phyloP scores from a whole-genome alignment of 1,140 invertebrate genomes.

The Popillia japonica region DNA sequence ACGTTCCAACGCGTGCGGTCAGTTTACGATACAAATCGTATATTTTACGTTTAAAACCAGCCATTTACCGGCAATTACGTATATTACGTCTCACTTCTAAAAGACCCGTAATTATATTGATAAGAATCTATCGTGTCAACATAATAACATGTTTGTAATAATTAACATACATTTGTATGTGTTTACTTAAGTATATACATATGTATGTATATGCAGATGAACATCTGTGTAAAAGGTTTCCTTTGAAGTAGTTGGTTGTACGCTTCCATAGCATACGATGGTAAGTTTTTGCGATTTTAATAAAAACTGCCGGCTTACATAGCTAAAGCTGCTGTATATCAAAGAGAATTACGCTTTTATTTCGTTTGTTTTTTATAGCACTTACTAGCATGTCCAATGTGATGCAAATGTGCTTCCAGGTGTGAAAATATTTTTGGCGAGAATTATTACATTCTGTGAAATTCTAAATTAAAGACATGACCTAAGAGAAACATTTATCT shows the following conservation, averaged over 20 bases:
- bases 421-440: background rate
- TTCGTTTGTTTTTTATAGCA: background rate
- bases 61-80: no score
- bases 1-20: background rate
- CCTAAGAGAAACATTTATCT: no score
- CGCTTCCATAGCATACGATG: background rate
- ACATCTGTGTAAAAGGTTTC: background rate
- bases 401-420: background rate
- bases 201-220: background rate
- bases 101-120: background rate
- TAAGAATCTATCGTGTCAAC: background rate
- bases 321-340: background rate
- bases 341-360: constrained; percentile 2
- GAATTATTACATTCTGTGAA: background rate
- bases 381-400: background rate
- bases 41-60: background rate
- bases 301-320: background rate
- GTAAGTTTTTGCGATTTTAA: constrained; percentile 1
- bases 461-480: no score
- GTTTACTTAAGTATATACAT: background rate
- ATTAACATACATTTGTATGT: background rate
- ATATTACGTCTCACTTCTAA: background rate
- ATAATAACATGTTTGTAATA: background rate
- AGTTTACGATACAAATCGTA: background rate
- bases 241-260: background rate